phyloP scores from a whole-genome alignment of 2,888 invertebrate genomes.

The Lasioglossum pauxillum region DNA sequence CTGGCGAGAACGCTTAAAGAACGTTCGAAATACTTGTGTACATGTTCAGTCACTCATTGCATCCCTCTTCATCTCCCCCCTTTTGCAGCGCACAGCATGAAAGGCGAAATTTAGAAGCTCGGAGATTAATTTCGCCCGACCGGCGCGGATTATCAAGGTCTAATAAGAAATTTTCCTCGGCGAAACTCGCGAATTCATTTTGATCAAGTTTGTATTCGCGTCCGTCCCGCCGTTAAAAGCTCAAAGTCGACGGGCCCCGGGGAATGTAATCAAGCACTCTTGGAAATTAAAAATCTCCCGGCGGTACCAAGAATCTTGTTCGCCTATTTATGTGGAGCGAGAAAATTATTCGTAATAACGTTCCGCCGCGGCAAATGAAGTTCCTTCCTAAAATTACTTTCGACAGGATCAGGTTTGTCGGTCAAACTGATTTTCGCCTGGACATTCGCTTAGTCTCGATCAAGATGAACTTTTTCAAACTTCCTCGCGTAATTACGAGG shows the following conservation, averaged over 20 bases:
- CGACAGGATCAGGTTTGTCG: not conserved
- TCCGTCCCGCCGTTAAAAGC: not conserved
- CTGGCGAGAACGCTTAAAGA: conserved; percentile 46
- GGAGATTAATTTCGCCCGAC: conserved; percentile 36
- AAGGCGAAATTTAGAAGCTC: conserved; percentile 13
- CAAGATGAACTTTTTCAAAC: not conserved
- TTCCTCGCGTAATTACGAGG: not conserved
- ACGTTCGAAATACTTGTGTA: conserved; percentile 27
- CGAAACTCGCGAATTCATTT: conserved; percentile 12
- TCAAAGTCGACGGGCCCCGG: not conserved
- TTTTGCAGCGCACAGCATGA: not conserved
- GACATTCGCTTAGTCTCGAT: not conserved
- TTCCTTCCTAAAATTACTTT: not conserved
- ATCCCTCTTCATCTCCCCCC: not conserved
- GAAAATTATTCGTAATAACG: conserved; percentile 2
- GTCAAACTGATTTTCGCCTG: not conserved
- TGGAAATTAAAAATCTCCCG: conserved; percentile 5
- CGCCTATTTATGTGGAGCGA: not conserved
- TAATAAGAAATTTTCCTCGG: conserved; percentile 30
- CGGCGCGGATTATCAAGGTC: conserved; percentile 8
- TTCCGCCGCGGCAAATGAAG: not conserved
- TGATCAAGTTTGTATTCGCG: conserved; percentile 26
- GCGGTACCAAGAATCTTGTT: not conserved
- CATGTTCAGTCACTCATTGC: conserved; percentile 13
- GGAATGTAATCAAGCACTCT: conserved; percentile 8